A percentile compares a stretch with the other conserved stretches of the same genome.
Evolutionary conservation across 2,797 vertebrate genomes (phyloP).

Genomic region (Glyptemys insculpta): DNA sequence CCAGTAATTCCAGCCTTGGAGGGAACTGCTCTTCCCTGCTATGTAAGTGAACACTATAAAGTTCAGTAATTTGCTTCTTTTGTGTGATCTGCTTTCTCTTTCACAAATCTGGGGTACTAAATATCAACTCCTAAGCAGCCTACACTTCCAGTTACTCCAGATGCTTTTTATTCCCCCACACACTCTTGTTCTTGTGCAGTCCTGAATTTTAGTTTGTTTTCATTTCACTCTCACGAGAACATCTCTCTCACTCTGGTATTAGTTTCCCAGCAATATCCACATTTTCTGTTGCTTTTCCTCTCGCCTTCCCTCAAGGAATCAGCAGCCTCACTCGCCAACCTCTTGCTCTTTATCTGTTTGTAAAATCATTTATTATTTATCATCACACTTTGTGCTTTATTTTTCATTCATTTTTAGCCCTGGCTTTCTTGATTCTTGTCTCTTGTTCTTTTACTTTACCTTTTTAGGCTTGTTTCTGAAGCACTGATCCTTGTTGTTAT

Average conservation of each 20-base stretch:
- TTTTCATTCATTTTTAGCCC: not conserved
- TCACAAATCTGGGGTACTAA: not conserved
- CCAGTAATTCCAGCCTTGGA: not conserved
- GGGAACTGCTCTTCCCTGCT: not conserved
- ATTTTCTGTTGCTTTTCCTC: not conserved
- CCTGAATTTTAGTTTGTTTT: not conserved
- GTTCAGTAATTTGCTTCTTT: not conserved
- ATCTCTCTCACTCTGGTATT: not conserved
- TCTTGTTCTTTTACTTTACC: not conserved
- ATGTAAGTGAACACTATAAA: not conserved
- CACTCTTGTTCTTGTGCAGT: rapidly evolving
- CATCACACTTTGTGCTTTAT: not conserved
- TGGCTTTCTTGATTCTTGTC: not conserved
- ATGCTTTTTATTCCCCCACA: not conserved
- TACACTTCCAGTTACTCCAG: not conserved
- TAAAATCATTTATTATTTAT: constrained; percentile 10
- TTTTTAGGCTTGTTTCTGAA: not conserved
- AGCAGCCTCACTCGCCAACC: not conserved
- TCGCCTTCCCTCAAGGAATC: not conserved
- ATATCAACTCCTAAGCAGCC: not conserved
- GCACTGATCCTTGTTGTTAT: not conserved
- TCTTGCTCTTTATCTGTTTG: not conserved
- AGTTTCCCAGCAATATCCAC: not conserved
- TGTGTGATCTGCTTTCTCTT: not conserved
- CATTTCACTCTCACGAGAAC: not conserved